Percentiles rank a stretch among this genome's conserved stretches.
Conservation (phyloP, 2,888 invertebrate genomes). For the Lepidochitona cinerea region DNA sequence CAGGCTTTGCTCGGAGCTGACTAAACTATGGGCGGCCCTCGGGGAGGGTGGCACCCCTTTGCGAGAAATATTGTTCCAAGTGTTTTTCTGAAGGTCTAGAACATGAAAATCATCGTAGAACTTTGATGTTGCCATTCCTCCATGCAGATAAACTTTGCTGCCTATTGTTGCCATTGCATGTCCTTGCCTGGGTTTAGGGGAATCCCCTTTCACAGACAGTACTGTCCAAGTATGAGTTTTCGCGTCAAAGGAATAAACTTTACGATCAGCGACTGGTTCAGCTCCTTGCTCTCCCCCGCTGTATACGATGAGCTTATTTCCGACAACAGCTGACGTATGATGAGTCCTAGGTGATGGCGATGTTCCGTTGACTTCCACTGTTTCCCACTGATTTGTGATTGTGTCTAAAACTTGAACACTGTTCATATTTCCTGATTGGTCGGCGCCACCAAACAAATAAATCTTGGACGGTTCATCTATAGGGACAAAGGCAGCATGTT, state of each 20-base stretch:
- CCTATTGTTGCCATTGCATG: slow-evolving; percentile 64
- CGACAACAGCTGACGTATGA: slow-evolving; percentile 56
- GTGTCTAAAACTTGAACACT: slow-evolving; percentile 65
- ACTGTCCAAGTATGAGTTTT: slow-evolving; percentile 56
- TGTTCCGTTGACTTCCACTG: slow-evolving; percentile 42
- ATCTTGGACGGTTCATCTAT: slow-evolving; percentile 51
- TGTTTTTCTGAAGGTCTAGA: slow-evolving; percentile 58
- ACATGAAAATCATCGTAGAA: slow-evolving; percentile 69
- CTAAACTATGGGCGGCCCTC: slow-evolving; percentile 66
- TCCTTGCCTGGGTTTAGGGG: slow-evolving; percentile 69
- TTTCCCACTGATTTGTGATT: slow-evolving; percentile 50
- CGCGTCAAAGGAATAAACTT: slow-evolving; percentile 63
- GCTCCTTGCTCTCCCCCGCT: slow-evolving; percentile 66
- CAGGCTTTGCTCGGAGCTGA: slow-evolving; percentile 49
- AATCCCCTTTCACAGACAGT: slow-evolving; percentile 54
- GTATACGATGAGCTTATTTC: slow-evolving; percentile 63
- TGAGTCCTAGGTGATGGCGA: slow-evolving; percentile 64
- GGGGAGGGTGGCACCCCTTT: slow-evolving; percentile 59
- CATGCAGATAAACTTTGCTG: slow-evolving; percentile 64
- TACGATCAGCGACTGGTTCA: slow-evolving; percentile 65
- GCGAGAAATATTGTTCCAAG: slow-evolving; percentile 59
- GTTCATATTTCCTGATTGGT: slow-evolving; percentile 65
- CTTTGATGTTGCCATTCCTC: slow-evolving; percentile 66
- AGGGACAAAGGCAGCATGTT: slow-evolving; percentile 65
- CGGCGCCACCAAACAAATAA: slow-evolving; percentile 68